These are phyloP conservation scores for Xiphophorus birchmanni DNA, from an alignment of 2,797 vertebrate genomes.

Conservation along the genomic window DNA sequence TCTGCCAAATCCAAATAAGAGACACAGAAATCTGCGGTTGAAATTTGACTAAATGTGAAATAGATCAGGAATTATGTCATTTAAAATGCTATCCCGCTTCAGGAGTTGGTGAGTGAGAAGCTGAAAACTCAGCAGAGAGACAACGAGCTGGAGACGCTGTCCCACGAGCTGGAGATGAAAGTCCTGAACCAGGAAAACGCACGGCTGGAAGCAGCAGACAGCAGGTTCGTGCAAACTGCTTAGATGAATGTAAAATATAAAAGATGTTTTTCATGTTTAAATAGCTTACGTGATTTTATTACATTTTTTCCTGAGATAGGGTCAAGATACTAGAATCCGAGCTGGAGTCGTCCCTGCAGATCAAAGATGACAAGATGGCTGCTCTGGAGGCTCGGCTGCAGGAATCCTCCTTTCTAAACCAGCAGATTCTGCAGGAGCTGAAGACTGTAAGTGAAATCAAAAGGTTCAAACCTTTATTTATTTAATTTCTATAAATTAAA, in stretches of 20 bases:
- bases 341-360: constrained; percentile 89
- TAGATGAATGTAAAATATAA: not conserved
- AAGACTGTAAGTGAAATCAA: constrained; percentile 72
- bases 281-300: not conserved
- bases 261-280: not conserved
- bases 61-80: not conserved
- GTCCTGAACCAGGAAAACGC: constrained; percentile 85
- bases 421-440: constrained; percentile 88
- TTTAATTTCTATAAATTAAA: not conserved
- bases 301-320: constrained; percentile 67
- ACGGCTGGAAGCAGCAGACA: constrained; percentile 82
- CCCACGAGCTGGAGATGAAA: constrained; percentile 89
- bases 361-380: constrained; percentile 93
- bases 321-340: constrained; percentile 92
- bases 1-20: not conserved
- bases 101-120: constrained; percentile 95
- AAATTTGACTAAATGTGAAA: not conserved
- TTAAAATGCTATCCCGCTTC: constrained; percentile 20
- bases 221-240: constrained; percentile 76
- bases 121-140: constrained; percentile 90
- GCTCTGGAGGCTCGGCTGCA: constrained; percentile 89
- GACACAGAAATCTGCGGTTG: not conserved
- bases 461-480: not conserved
- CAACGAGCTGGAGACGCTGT: constrained; percentile 88
- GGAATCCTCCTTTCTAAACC: constrained; percentile 88